A percentile compares a stretch with the other conserved stretches of the same genome.
These are phyloP conservation scores for Microplitis deprimator DNA, from an alignment of 2,888 invertebrate species.

Conservation along the genomic window DNA sequence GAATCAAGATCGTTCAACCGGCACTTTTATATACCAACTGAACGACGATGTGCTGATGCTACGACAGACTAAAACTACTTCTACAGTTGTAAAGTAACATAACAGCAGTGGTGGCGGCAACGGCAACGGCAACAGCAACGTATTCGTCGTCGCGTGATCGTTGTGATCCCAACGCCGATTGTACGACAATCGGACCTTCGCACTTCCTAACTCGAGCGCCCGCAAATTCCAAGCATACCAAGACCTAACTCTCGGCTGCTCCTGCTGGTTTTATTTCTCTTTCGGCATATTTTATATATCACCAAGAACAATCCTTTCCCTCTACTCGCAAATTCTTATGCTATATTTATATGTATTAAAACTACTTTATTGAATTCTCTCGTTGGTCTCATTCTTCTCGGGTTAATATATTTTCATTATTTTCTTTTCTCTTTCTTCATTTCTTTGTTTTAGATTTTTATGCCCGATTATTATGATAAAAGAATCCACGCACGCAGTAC, in stretches of 20 bases:
- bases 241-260: constrained; percentile 8
- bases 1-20: constrained; percentile 54
- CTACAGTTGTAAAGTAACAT: neutral
- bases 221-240: constrained; percentile 45
- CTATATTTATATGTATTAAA: neutral
- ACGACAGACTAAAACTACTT: neutral
- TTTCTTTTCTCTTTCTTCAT: neutral
- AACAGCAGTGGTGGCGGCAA: constrained; percentile 21
- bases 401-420: neutral
- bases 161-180: constrained; percentile 36
- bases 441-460: no score
- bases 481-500: neutral
- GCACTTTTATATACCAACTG: constrained; percentile 33
- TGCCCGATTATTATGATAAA: neutral
- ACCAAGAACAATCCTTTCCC: neutral
- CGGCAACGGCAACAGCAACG: neutral
- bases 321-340: neutral
- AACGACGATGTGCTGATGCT: neutral
- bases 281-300: neutral
- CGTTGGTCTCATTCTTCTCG: neutral
- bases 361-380: neutral
- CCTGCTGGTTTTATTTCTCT: neutral
- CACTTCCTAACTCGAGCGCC: constrained; percentile 49
- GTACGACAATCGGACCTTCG: constrained; percentile 48
- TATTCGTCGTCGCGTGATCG: constrained; percentile 23